Base-by-base conservation (phyloP, 1,140 invertebrate species). In the Drosophila aff. region DNA sequence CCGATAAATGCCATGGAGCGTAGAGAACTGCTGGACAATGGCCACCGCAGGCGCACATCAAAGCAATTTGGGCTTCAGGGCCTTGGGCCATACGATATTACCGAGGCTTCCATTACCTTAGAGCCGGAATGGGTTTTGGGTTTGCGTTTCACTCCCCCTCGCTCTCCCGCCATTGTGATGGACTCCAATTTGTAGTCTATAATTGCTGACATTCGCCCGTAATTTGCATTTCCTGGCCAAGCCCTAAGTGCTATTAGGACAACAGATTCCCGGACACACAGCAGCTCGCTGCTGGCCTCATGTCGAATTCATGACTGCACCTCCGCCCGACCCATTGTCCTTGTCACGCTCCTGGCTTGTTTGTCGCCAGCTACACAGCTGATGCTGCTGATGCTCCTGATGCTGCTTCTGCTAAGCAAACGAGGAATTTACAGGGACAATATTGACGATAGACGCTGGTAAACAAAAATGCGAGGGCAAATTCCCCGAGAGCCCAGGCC, bases 251-350 rank as follows among this genome's bases (percentile, higher is more conserved):
- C 79, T 60, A 64, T 63, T 68, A 79, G 52, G 60, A 83, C 65
- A 79, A 55, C 65, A 76, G 62, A 59, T 46, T 67, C 44, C 41
- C 43, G 16, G 53, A 46, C 40, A 47, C 28, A 33, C 33, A 33
- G 49, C 11, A 18, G 28, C 52, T 50, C 21, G 38, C 49, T 11
- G 26, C 16, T 57, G 58, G 58, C 40, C 55, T 59, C 81, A 84
- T 87, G 79, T 61, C 55, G 50, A 81, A 87, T 87, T 87, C 83
- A 87, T 83, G 83, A 52, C 61, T 62, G 58, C 63, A 58, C 53
- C 50, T 23, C 57, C 62, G 69, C 72, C 46, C 77, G 69, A 76
- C 49, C 77, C 73, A 84, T 84, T 89, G 84, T 78, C 80, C 84
- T 81, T 80, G 80, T 44, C 15, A 49, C 26, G 53, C 41, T 58